These are phyloP conservation scores for Amyelois transitella DNA, from an alignment of 1,140 invertebrate species.

Conservation along the genomic window DNA sequence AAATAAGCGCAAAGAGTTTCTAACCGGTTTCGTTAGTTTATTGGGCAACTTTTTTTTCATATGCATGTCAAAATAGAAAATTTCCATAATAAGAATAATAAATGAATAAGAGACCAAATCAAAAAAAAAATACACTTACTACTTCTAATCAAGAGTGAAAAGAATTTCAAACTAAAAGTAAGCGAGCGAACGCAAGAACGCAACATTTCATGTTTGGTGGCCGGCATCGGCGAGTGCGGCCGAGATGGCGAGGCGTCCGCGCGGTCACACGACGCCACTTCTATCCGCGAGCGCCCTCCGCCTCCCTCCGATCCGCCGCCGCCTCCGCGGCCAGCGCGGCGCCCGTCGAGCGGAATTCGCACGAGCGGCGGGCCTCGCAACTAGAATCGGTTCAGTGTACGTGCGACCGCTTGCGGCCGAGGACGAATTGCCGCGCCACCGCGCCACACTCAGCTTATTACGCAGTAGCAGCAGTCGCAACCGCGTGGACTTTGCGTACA, in stretches of 20 bases:
- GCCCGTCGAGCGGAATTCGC: conserved; percentile 58
- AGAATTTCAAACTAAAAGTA: conserved; percentile 25
- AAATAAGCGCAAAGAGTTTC: too few species aligned
- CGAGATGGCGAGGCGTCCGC: conserved; percentile 42
- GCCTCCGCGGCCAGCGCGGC: conserved; percentile 42
- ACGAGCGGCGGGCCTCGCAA: conserved; percentile 49
- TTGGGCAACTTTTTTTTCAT: too few species aligned
- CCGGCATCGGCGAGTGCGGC: conserved; percentile 21
- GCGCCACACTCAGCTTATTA: conserved; percentile 56
- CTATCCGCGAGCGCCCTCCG: conserved; percentile 48
- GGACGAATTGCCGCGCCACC: conserved; percentile 41
- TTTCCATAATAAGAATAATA: too few species aligned
- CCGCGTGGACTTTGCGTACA: conserved; percentile 55
- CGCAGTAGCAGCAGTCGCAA: conserved; percentile 60
- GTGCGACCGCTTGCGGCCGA: conserved; percentile 57
- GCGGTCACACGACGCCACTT: conserved; percentile 57
- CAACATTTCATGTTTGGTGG: background rate
- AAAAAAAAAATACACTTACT: too few species aligned
- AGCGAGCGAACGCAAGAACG: conserved; percentile 2
- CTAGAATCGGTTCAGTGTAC: conserved; percentile 55
- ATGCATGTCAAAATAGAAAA: too few species aligned
- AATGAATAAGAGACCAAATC: too few species aligned
- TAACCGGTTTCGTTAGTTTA: too few species aligned
- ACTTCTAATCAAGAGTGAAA: conserved; percentile 27
- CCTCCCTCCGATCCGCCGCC: conserved; percentile 29